Evolutionary conservation across 2,888 invertebrate species (phyloP), one percentile per base, ranked within the genome.

Genomic region (Invenusta paracnida): DNA sequence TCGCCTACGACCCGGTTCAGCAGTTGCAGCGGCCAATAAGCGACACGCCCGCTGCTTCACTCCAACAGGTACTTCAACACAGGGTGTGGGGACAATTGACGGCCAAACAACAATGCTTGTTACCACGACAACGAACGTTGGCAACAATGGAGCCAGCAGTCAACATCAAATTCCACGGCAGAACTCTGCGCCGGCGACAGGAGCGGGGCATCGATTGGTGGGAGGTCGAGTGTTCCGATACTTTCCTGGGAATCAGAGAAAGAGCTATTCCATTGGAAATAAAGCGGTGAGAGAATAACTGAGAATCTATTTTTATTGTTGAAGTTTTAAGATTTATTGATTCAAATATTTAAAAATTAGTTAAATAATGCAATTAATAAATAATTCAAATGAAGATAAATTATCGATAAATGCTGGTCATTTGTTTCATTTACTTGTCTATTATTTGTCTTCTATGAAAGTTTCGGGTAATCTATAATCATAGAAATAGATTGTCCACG

Each of bases 151-250:
- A n/a, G n/a, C n/a, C n/a, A n/a, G n/a, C n/a, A n/a, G n/a, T n/a
- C n/a, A n/a, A n/a, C n/a, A n/a, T n/a, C n/a, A n/a, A n/a, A n/a
- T n/a, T n/a, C n/a, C n/a, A n/a, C 73, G 73, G 2, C 73, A 73
- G 73, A 73, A 73, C 73, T 73, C 73, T 2, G 73, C 73, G 23
- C 73, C 73, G 2, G 11, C 11, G 2, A 5, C 23, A 23, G 73
- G 73, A 2, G 23, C 2, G 2, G 23, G 73, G 73, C 2, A 2
- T 5, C 73, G 73, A 23, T 5, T 73, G 73, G 73, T 73, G 73
- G 73, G 73, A 23, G 73, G 73, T 5, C 73, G 73, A 5, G 73
- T 73, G 73, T 73, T 73, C 73, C 73, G 73, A 5, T 73, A 73
- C 73, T 73, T 73, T 23, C 73, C 5, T 5, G 73, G 73, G 11